Conservation (phyloP, 1,140 invertebrate species). For the Drosophila leontia region DNA sequence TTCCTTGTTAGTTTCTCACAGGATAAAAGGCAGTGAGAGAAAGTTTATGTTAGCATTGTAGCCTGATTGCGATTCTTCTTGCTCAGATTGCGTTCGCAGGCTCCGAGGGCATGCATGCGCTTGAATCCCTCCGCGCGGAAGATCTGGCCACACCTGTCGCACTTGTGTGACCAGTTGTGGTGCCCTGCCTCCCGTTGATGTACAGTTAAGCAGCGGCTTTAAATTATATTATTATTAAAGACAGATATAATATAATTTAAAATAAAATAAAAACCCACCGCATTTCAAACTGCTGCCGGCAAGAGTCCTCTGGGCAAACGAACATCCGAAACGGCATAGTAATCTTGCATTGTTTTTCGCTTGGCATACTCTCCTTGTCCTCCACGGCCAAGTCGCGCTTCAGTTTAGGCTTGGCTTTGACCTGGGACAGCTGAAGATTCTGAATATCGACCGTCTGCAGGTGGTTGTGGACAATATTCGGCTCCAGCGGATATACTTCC, state of each 20-base stretch:
- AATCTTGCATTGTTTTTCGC: background rate
- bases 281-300: conserved; percentile 3
- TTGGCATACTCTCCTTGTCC: background rate
- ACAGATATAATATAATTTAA: too few relatives aligned
- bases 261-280: conserved; percentile 7
- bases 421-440: background rate
- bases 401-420: too few relatives aligned
- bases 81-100: conserved; percentile 25
- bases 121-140: conserved; percentile 36
- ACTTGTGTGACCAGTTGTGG: conserved; percentile 40
- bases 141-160: conserved; percentile 32
- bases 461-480: background rate
- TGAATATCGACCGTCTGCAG: background rate
- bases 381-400: background rate
- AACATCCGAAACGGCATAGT: background rate
- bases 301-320: conserved; percentile 1
- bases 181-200: conserved; percentile 31
- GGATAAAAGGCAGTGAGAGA: background rate
- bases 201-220: conserved; percentile 8
- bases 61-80: background rate
- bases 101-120: conserved; percentile 27
- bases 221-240: background rate
- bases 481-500: background rate
- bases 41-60: background rate
- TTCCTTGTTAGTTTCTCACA: background rate